Conservation (phyloP, 2,888 invertebrate species). For the Physocephala rufipes region DNA sequence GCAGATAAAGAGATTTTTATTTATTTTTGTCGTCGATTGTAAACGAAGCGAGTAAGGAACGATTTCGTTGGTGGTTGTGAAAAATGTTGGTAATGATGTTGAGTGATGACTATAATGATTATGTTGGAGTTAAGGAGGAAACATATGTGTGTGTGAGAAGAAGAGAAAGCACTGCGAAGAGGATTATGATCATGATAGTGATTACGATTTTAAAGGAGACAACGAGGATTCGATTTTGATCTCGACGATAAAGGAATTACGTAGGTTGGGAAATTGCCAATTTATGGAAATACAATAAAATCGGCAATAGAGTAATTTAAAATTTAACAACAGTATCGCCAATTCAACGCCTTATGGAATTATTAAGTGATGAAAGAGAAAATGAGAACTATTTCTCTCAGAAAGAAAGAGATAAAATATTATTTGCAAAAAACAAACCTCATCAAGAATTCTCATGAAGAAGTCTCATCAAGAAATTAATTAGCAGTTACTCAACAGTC, state of each 20-base stretch:
- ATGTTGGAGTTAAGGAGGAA: neutral
- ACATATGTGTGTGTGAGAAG: neutral
- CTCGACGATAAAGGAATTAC: neutral
- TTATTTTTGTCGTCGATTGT: neutral
- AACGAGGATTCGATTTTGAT: neutral
- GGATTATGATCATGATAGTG: slow-evolving; percentile 5
- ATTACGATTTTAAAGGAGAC: neutral
- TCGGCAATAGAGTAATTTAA: slow-evolving; percentile 26
- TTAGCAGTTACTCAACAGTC: too few relatives aligned
- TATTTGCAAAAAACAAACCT: too few relatives aligned
- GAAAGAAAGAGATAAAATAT: too few relatives aligned
- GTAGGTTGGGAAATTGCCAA: slow-evolving; percentile 25
- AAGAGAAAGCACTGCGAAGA: neutral
- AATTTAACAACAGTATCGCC: slow-evolving; percentile 10
- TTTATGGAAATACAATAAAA: slow-evolving; percentile 17
- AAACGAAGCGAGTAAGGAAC: neutral
- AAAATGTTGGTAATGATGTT: neutral
- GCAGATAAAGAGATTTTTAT: neutral
- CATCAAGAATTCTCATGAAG: too few relatives aligned
- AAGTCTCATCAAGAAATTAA: too few relatives aligned
- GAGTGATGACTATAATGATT: slow-evolving; percentile 2
- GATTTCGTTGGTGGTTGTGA: neutral
- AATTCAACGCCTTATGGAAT: slow-evolving; percentile 24
- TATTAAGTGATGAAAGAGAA: slow-evolving; percentile 4
- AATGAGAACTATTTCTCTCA: too few relatives aligned